Base-by-base conservation (phyloP, 1,140 invertebrate genomes). In the Elysia chlorotica region DNA sequence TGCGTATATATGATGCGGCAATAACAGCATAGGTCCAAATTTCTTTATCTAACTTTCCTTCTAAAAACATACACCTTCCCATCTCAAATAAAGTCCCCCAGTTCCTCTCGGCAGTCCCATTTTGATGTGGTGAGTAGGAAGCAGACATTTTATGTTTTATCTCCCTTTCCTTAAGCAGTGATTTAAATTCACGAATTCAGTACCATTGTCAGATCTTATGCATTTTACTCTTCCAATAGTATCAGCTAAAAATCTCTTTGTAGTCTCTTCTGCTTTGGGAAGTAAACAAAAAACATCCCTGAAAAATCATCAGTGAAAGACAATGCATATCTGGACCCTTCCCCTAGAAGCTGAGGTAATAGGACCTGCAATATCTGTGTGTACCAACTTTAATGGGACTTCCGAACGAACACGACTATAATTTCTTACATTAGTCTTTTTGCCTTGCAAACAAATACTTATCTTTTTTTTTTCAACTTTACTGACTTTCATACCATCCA, bases 1-100 rank as follows among this genome's bases (percentile, higher is more conserved):
- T 76, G 62, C 74, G 33, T 19, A 74, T 75, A 38, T 82, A 79
- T 21, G 65, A 59, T 1, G 81, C 76, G 6, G 76, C 41, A n/a
- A 65, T 71, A 17, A 79, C 48, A 23, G 77, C 80, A 68, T 83
- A 79, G 25, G 74, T 61, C 78, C 82, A 81, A 63, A 81, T 62
- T 1, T 38, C 53, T 33, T 77, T 71, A 31, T 77, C 71, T 14
- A 86, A 38, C 54, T 66, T 63, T 21, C 76, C 30, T 54, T 78
- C 68, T 2, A 78, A 23, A 33, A 83, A 36, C 23, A 75, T 31
- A 65, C 67, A 71, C 23, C 72, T 53, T 33, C 38, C 4, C 65
- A 71, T 71, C 30, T 70, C 65, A 71, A 76, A 74, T 5, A 76
- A 48, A 21, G 38, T 65, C 36, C 75, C 31, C 66, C 53, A 74